Evolutionary conservation across 2,888 invertebrate species (phyloP).

Genomic region (Diarsia mendica): DNA sequence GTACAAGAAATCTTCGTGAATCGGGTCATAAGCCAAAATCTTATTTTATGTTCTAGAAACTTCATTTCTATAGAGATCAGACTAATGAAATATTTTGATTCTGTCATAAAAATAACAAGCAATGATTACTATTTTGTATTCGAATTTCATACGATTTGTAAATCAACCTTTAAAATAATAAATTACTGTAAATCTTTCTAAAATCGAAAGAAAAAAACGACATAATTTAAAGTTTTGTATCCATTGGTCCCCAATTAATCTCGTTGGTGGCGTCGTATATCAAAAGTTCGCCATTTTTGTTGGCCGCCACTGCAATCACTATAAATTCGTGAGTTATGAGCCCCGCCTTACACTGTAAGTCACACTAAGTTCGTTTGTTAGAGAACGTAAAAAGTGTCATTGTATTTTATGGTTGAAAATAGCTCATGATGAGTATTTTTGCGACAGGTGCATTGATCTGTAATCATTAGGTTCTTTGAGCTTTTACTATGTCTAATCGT

Average conservation of each 20-base stretch:
- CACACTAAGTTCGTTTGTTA: constrained; percentile 43
- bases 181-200: neutral
- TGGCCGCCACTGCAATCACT: constrained; percentile 61
- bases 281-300: constrained; percentile 57
- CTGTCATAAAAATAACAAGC: too few relatives aligned
- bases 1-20: too few relatives aligned
- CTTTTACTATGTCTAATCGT: neutral
- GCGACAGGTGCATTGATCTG: constrained; percentile 1
- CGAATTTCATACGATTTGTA: neutral
- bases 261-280: constrained; percentile 44
- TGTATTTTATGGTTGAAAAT: constrained; percentile 41
- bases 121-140: too few relatives aligned
- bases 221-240: constrained; percentile 43
- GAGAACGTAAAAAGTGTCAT: constrained; percentile 34
- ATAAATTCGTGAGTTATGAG: constrained; percentile 61
- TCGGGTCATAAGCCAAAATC: too few relatives aligned
- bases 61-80: too few relatives aligned
- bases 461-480: neutral
- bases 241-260: constrained; percentile 49
- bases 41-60: too few relatives aligned
- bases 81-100: too few relatives aligned
- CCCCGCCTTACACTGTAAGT: constrained; percentile 57
- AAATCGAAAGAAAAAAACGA: constrained; percentile 16
- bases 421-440: constrained; percentile 5
- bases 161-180: constrained; percentile 1